These are phyloP conservation scores for Gonocerus acuteangulatus DNA, from an alignment of 2,888 invertebrate genomes.

Conservation along the genomic window DNA sequence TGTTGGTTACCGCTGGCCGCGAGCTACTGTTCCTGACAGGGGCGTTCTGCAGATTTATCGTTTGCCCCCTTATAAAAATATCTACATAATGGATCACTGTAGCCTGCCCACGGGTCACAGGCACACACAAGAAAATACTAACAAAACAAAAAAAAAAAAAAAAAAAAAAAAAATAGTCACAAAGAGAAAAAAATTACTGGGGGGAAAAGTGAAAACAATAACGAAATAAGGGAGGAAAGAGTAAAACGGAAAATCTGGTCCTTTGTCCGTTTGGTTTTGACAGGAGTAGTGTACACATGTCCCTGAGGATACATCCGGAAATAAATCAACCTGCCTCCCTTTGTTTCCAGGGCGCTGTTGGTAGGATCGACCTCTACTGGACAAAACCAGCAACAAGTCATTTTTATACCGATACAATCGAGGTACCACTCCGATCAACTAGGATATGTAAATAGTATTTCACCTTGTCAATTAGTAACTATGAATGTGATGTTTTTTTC, in stretches of 20 bases:
- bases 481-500: too few species aligned
- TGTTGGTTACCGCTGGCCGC: constrained; percentile 13
- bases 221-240: background rate
- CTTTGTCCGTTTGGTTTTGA: constrained; percentile 24
- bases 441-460: too few species aligned
- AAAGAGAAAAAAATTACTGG: background rate
- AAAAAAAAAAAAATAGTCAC: background rate
- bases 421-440: too few species aligned
- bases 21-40: constrained; percentile 9
- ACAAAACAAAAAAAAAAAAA: background rate
- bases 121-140: background rate
- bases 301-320: constrained; percentile 9
- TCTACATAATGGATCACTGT: constrained; percentile 29
- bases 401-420: too few species aligned
- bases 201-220: constrained; percentile 8
- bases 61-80: constrained; percentile 25
- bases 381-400: constrained; percentile 9
- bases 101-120: constrained; percentile 10
- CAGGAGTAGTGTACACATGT: constrained; percentile 20
- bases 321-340: constrained; percentile 13
- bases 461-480: too few species aligned
- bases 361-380: constrained; percentile 1
- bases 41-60: constrained; percentile 19
- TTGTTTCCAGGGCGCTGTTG: constrained; percentile 2
- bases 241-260: constrained; percentile 14